Percentiles rank a stretch among this genome's conserved stretches.
phyloP scores from a whole-genome alignment of 2,888 invertebrate species.

The Brenthis hecate region DNA sequence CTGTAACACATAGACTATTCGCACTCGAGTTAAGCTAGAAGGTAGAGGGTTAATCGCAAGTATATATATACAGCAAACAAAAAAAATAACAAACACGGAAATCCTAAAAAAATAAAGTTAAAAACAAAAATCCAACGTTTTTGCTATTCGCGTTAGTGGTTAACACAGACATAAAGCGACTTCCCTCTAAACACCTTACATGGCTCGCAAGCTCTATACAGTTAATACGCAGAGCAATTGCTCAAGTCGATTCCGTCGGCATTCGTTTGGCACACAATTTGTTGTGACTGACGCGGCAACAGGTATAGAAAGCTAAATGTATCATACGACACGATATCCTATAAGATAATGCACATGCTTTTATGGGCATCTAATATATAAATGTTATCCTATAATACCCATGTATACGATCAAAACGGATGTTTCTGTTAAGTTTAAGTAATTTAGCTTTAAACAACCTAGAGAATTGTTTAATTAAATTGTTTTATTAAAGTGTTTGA shows the following conservation, averaged over 20 bases:
- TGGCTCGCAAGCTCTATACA: conserved; percentile 10
- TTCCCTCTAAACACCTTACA: conserved; percentile 12
- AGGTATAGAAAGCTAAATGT: conserved; percentile 14
- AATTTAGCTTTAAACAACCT: too few species aligned
- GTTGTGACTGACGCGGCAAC: conserved; percentile 49
- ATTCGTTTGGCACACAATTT: conserved; percentile 58
- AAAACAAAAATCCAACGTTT: neutral
- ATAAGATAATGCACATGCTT: neutral
- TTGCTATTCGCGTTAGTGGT: conserved; percentile 3
- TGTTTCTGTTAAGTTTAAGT: too few species aligned
- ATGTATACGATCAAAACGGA: too few species aligned
- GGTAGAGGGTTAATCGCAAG: too few species aligned
- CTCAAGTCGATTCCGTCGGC: conserved; percentile 50
- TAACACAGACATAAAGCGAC: conserved; percentile 27
- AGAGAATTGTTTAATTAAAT: too few species aligned
- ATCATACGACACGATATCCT: conserved; percentile 28
- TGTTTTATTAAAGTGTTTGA: too few species aligned
- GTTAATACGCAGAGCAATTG: conserved; percentile 37
- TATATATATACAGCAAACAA: too few species aligned
- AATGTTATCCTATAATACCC: too few species aligned
- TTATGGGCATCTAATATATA: too few species aligned
- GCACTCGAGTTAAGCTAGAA: too few species aligned
- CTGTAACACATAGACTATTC: too few species aligned
- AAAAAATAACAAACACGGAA: too few species aligned
- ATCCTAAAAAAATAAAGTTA: neutral